Evolutionary conservation across 2,888 invertebrate genomes (phyloP).

Genomic region (Nebria salina): DNA sequence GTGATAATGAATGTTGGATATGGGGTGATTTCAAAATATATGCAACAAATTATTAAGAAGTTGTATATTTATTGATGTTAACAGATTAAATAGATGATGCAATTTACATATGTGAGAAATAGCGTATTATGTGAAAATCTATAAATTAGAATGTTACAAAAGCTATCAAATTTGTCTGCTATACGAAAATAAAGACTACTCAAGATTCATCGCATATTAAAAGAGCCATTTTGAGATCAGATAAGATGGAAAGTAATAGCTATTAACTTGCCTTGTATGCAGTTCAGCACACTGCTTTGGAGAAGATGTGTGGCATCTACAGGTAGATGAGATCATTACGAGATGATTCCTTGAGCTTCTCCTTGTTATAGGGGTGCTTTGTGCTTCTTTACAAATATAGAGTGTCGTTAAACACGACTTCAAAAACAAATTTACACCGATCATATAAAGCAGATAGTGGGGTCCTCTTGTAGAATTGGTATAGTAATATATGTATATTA

Average conservation of each 20-base stretch:
- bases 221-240: slow-evolving; percentile 38
- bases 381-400: slow-evolving; percentile 5
- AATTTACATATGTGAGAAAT: no score
- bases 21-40: no score
- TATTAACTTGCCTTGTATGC: slow-evolving; percentile 40
- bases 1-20: no score
- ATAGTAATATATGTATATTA: no score
- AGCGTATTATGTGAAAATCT: no score
- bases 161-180: not conserved
- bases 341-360: slow-evolving; percentile 5
- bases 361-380: not conserved
- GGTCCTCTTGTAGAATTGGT: no score
- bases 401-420: not conserved
- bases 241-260: slow-evolving; percentile 43
- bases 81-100: no score
- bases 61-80: no score
- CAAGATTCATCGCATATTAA: not conserved
- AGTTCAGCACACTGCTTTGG: slow-evolving; percentile 17
- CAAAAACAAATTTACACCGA: not conserved
- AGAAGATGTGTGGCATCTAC: not conserved
- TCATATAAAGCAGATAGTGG: not conserved
- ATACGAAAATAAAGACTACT: not conserved
- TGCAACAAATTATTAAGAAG: no score
- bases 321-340: slow-evolving; percentile 20
- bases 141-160: not conserved